Evolutionary conservation across 2,797 vertebrate species (phyloP).

Genomic region (Nannoperca australis): DNA sequence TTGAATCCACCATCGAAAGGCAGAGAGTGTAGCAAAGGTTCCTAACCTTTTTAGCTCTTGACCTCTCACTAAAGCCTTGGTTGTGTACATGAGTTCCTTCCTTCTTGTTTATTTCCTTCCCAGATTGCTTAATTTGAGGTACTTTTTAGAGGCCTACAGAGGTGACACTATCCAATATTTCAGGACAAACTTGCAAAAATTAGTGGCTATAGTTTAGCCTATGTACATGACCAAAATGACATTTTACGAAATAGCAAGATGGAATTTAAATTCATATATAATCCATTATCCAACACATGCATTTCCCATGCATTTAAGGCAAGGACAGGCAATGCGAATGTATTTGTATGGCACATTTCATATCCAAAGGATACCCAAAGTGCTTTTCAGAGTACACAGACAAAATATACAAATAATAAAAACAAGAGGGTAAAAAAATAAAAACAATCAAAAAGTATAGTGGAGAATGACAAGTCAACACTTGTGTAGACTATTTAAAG

Average conservation of each 20-base stretch:
- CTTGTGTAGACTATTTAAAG: conserved; percentile 11
- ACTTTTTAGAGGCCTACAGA: not conserved
- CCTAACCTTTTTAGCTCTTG: too few relatives aligned
- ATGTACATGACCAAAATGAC: not conserved
- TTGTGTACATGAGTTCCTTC: too few relatives aligned
- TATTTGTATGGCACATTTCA: too few relatives aligned
- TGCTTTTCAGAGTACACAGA: too few relatives aligned
- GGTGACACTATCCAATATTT: not conserved
- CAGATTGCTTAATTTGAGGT: not conserved
- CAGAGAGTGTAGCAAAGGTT: too few relatives aligned
- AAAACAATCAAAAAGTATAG: too few relatives aligned
- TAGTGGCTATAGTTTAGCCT: not conserved
- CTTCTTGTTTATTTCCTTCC: not conserved
- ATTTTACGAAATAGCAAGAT: not conserved
- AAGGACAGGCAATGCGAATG: too few relatives aligned
- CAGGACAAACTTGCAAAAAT: not conserved
- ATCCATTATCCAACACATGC: conserved; percentile 11
- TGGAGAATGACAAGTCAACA: conserved; percentile 3
- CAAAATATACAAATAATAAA: too few relatives aligned
- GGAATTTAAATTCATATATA: conserved; percentile 17
- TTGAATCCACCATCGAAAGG: too few relatives aligned
- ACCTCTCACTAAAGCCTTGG: too few relatives aligned
- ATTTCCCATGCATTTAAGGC: not conserved
- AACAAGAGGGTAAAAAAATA: too few relatives aligned
- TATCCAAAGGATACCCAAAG: too few relatives aligned